Evolutionary conservation across 2,888 invertebrate species (phyloP).

Genomic region (Sinelater perroti): DNA sequence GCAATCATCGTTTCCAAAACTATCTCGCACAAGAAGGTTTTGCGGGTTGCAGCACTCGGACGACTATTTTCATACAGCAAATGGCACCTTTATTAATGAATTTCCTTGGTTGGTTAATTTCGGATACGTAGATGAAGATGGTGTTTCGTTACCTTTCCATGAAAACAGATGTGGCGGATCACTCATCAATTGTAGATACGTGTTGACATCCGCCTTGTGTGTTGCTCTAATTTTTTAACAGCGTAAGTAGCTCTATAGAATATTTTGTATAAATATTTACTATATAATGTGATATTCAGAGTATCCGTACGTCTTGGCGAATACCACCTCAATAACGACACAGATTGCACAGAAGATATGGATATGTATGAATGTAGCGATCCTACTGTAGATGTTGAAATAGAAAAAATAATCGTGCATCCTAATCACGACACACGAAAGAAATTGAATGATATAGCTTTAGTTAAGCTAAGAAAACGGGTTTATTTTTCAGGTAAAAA

Average conservation of each 20-base stretch:
- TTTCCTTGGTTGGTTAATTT: conserved; percentile 6
- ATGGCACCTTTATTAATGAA: not conserved
- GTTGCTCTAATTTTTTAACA: not conserved
- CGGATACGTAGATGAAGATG: not conserved
- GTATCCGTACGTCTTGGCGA: conserved; percentile 15
- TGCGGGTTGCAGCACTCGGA: conserved; percentile 13
- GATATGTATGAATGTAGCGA: not conserved
- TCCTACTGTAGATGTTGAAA: conserved; percentile 6
- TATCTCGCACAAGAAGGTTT: no score
- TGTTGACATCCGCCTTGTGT: conserved; percentile 8
- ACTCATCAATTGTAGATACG: conserved; percentile 7
- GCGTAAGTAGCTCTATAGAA: not conserved
- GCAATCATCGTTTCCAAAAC: no score
- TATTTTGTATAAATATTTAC: not conserved
- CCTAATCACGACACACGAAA: not conserved
- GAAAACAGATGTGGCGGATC: conserved; percentile 2
- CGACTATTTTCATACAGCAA: not conserved
- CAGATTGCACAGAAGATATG: conserved; percentile 6
- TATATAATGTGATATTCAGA: not conserved
- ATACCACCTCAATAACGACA: not conserved
- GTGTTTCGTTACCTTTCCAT: not conserved
- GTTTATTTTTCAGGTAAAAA: conserved; percentile 11
- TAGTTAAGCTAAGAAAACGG: not conserved
- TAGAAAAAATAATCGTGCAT: conserved; percentile 19
- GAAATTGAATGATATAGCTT: conserved; percentile 8